These are phyloP conservation scores for Columba janthina DNA, from an alignment of 2,113 vertebrate species.

Conservation along the genomic window DNA sequence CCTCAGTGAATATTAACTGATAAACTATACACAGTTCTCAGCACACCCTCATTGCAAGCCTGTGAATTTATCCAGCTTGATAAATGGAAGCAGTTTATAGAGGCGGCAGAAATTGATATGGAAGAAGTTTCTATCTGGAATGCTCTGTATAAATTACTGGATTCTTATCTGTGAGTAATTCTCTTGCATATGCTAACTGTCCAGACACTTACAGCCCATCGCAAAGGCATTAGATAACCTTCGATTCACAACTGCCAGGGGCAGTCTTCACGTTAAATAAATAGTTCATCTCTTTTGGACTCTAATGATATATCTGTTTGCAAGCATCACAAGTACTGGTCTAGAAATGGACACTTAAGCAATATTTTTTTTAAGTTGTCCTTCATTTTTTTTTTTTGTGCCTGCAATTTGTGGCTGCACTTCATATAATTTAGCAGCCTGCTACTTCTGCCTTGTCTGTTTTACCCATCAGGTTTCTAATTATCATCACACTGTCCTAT, in stretches of 20 bases:
- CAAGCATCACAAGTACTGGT: neutral
- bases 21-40: slow-evolving; percentile 39
- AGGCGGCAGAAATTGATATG: slow-evolving; percentile 30
- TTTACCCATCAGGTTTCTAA: slow-evolving; percentile 6
- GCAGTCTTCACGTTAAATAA: slow-evolving; percentile 32
- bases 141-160: slow-evolving; percentile 3
- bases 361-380: neutral
- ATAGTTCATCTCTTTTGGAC: slow-evolving; percentile 30
- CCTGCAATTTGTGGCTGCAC: neutral
- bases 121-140: slow-evolving; percentile 25
- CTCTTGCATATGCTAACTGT: slow-evolving; percentile 39
- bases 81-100: slow-evolving; percentile 40
- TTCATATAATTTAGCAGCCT: slow-evolving; percentile 4
- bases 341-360: slow-evolving; percentile 2
- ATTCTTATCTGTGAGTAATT: slow-evolving; percentile 20
- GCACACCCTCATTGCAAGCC: neutral
- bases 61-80: slow-evolving; percentile 28
- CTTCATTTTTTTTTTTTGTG: neutral
- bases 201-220: neutral
- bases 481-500: neutral
- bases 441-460: neutral
- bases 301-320: slow-evolving; percentile 22
- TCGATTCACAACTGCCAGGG: slow-evolving; percentile 16
- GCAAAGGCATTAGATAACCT: slow-evolving; percentile 39
- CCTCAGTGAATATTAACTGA: slow-evolving; percentile 42